Conservation (phyloP, 2,113 vertebrate species). For the Lepidothrix coronata region DNA sequence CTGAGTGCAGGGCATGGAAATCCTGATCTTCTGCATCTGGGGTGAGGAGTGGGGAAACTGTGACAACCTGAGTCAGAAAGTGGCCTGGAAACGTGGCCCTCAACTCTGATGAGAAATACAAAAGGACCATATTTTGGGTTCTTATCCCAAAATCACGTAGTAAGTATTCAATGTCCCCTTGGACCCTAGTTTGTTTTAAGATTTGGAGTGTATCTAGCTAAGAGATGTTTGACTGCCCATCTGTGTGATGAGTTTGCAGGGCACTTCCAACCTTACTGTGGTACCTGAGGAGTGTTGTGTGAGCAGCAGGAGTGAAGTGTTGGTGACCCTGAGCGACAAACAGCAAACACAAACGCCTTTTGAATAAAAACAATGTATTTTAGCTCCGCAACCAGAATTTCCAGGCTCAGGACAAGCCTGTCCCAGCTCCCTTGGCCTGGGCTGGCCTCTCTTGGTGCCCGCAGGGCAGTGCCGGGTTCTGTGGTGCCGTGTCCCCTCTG, state of each 20-base stretch:
- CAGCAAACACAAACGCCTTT: not conserved
- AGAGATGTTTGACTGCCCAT: not conserved
- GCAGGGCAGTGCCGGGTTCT: not conserved
- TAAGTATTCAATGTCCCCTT: not conserved
- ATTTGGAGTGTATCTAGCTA: not conserved
- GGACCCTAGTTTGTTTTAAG: not conserved
- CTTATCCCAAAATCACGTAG: not conserved
- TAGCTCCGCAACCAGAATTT: not conserved
- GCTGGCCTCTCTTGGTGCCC: not conserved
- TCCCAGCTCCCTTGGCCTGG: not conserved
- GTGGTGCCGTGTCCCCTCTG: accelerated
- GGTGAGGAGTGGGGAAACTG: not conserved
- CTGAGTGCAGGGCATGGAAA: not conserved
- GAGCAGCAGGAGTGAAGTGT: not conserved
- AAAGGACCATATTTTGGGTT: not conserved
- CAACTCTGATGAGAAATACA: not conserved
- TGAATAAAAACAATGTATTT: not conserved
- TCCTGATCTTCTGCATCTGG: not conserved
- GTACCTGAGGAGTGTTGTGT: not conserved
- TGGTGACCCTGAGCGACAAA: not conserved
- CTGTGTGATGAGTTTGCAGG: not conserved
- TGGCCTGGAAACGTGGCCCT: not conserved
- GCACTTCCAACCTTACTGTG: not conserved
- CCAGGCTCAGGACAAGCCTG: not conserved
- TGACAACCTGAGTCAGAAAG: not conserved